Percentiles rank a stretch among this genome's conserved stretches.
Evolutionary conservation across 2,888 invertebrate genomes (phyloP).

Genomic region (Orthosia incerta): DNA sequence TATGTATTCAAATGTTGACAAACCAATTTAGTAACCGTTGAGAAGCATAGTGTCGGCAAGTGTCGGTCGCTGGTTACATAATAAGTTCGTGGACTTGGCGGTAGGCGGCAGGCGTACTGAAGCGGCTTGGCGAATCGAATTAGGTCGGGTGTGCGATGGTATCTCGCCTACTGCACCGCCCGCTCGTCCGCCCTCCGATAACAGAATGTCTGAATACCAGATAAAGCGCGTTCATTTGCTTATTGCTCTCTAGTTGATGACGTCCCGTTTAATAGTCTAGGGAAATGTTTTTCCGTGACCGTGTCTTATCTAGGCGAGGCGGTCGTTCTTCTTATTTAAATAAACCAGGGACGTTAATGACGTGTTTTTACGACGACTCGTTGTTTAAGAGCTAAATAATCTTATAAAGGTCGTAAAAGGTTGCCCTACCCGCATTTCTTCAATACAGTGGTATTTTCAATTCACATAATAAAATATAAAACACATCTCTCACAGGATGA

Average conservation of each 20-base stretch:
- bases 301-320: conserved; percentile 79
- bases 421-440: conserved; percentile 15
- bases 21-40: conserved; percentile 48
- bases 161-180: conserved; percentile 80
- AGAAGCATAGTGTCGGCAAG: conserved; percentile 30
- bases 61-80: conserved; percentile 51
- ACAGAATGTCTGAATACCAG: conserved; percentile 80
- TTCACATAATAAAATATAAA: conserved; percentile 59
- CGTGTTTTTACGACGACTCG: conserved; percentile 64
- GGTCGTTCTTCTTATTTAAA: conserved; percentile 73
- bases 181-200: conserved; percentile 78
- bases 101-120: conserved; percentile 67
- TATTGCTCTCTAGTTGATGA: conserved; percentile 83
- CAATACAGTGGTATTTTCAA: conserved; percentile 49
- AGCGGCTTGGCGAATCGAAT: conserved; percentile 82
- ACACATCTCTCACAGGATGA: conserved; percentile 61
- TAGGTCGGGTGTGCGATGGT: conserved; percentile 86
- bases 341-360: conserved; percentile 72
- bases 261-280: conserved; percentile 77
- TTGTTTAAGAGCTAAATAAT: conserved; percentile 51
- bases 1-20: conserved; percentile 48
- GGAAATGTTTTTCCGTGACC: conserved; percentile 81
- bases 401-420: conserved; percentile 34
- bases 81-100: conserved; percentile 65
- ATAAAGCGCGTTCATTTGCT: conserved; percentile 84